Base-by-base conservation (phyloP, 2,797 vertebrate species). In the Moxostoma hubbsi region DNA sequence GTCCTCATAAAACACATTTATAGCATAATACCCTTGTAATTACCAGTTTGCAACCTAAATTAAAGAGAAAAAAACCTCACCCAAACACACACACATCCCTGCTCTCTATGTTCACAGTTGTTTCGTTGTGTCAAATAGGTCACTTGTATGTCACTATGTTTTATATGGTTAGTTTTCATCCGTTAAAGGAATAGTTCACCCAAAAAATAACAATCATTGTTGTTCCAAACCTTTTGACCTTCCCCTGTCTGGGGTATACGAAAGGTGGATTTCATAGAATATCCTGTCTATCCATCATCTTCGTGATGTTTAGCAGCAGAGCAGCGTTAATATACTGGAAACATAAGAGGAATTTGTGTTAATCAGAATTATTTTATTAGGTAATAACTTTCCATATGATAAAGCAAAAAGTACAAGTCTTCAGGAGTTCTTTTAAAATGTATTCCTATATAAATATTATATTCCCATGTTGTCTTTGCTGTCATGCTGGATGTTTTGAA, bases 61-160 rank as follows among this genome's bases (percentile, higher is more conserved):
- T 1, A 18, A 18, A 18, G 1, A 18, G 1, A 1, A 18, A 18
- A 24, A 24, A 24, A 24, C 1, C 1, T 1, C 24, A 24, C 24
- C 24, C 24, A 24, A 24, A 24, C 24, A 2, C 24, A 75, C 63
- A 70, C 72, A 71, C 61, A 67, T 77, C 59, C 61, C 80, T 77
- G 73, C 77, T 73, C 61, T 74, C 45, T 75, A 59, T 73, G 46
- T 83, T 83, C 66, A 74, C 50, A 81, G 69, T 77, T 62, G 75
- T 74, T 9, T 58, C 45, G 80, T 68, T 83, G 59, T 79, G 51
- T 82, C 36, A 75, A 15, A 85, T 80, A 83, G 80, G 62, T 79
- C 69, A 79, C 75, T 46, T 51, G 93, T 93, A 90, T 93, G 93
- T 93, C 90, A 92, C 91, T 18, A 92, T 90, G 92, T 93, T 89